phyloP scores from a whole-genome alignment of 2,888 invertebrate species.

The Tetranychus truncatus region DNA sequence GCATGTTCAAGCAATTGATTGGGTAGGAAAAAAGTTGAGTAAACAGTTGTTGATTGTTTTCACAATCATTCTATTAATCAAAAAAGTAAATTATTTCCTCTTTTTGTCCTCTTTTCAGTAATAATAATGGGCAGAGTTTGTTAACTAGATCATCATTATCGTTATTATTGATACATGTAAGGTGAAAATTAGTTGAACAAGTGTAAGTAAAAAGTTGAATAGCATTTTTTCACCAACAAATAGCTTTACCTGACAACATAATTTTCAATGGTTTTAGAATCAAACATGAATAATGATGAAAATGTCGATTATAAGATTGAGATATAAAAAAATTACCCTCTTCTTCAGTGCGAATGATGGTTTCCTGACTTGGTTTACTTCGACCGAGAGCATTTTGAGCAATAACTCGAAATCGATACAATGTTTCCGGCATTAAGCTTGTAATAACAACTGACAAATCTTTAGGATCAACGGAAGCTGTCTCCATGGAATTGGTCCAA shows the following conservation, averaged over 20 bases:
- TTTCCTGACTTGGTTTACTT: slow-evolving; percentile 30
- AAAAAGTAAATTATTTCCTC: neutral
- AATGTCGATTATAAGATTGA: no score
- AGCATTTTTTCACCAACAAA: no score
- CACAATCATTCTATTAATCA: neutral
- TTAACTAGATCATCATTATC: no score
- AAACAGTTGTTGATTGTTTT: neutral
- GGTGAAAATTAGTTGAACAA: no score
- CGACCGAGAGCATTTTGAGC: slow-evolving; percentile 32
- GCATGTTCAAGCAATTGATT: neutral
- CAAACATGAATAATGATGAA: no score
- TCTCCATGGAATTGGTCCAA: slow-evolving; percentile 6
- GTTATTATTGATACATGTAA: no score
- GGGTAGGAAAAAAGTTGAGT: neutral
- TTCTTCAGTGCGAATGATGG: slow-evolving; percentile 30
- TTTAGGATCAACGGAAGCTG: slow-evolving; percentile 26
- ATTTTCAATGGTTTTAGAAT: no score
- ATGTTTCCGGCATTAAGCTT: slow-evolving; percentile 30
- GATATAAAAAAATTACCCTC: slow-evolving; percentile 29
- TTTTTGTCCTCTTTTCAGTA: neutral
- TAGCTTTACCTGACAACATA: no score
- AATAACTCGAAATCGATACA: slow-evolving; percentile 30
- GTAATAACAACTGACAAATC: slow-evolving; percentile 28
- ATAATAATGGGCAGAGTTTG: no score
- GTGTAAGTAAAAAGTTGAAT: no score